These are phyloP conservation scores for Calycopis cecrops DNA, from an alignment of 1,140 invertebrate species.

Conservation along the genomic window DNA sequence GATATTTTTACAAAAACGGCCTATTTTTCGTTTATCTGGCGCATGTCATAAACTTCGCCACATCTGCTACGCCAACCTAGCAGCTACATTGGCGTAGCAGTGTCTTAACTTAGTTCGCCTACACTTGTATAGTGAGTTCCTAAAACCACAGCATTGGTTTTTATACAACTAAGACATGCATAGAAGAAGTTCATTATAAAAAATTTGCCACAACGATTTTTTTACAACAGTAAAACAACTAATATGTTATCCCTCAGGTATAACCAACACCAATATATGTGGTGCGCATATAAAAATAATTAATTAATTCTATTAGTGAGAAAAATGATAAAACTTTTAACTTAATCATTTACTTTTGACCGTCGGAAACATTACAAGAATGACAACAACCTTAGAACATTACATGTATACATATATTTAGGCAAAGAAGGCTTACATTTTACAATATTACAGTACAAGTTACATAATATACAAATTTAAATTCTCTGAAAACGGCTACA, in stretches of 20 bases:
- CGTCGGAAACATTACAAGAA: not conserved
- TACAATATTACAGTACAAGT: not conserved
- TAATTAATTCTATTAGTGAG: not conserved
- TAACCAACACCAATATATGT: too few species aligned
- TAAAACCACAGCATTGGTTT: constrained; percentile 12
- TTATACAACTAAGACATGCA: constrained; percentile 12
- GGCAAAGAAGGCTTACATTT: constrained; percentile 6
- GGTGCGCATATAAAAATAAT: too few species aligned
- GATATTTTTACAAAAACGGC: too few species aligned
- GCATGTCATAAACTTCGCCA: too few species aligned
- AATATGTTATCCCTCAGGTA: too few species aligned
- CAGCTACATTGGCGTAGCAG: too few species aligned
- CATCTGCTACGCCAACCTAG: too few species aligned
- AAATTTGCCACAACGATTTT: not conserved
- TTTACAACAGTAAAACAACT: too few species aligned
- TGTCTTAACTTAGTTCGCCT: too few species aligned
- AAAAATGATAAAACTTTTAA: constrained; percentile 11
- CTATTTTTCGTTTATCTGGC: too few species aligned
- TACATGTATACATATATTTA: constrained; percentile 9
- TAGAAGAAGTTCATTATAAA: constrained; percentile 6
- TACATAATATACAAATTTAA: constrained; percentile 17
- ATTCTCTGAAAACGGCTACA: constrained; percentile 22
- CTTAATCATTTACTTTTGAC: too few species aligned
- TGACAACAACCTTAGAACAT: constrained; percentile 5
- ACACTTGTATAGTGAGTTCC: not conserved